A percentile compares a stretch with the other conserved stretches of the same genome.
Conservation (phyloP, 2,888 invertebrate genomes). For the Cyclophora punctaria region DNA sequence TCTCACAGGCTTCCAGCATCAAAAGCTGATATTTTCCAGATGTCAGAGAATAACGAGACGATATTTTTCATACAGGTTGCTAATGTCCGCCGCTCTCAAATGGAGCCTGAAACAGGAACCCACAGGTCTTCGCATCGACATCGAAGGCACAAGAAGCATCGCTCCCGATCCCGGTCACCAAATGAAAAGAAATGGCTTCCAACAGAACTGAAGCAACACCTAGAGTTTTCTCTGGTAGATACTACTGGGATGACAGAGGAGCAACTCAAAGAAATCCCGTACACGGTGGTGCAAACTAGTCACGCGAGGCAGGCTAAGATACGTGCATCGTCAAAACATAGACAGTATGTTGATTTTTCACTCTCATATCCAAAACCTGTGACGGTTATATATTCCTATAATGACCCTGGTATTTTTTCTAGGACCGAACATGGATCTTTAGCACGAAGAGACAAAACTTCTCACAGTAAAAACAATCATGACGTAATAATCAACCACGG, state of each 20-base stretch:
- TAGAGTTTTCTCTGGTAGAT: conserved; percentile 91
- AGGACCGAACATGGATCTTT: conserved; percentile 63
- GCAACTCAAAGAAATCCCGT: conserved; percentile 90
- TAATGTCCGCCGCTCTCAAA: conserved; percentile 77
- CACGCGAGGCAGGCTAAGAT: conserved; percentile 77
- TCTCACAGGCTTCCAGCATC: not conserved
- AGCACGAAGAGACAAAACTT: conserved; percentile 57
- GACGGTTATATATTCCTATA: no score
- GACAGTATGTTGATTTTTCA: conserved; percentile 39
- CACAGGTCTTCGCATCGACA: conserved; percentile 77
- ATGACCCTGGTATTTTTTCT: conserved; percentile 7
- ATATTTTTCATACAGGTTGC: conserved; percentile 74
- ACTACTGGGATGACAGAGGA: conserved; percentile 92
- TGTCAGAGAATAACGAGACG: no score
- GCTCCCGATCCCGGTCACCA: conserved; percentile 82
- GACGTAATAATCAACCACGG: conserved; percentile 60
- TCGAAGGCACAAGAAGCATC: conserved; percentile 75
- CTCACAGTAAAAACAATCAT: conserved; percentile 49
- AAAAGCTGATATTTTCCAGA: not conserved
- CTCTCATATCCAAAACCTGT: no score
- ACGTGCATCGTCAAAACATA: conserved; percentile 59
- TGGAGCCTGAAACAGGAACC: conserved; percentile 66
- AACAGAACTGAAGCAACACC: conserved; percentile 86
- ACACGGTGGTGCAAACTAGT: conserved; percentile 88
- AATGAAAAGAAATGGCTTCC: conserved; percentile 83